Percentiles rank a stretch among this genome's conserved stretches.
Conservation (phyloP, 2,888 invertebrate species). For the Villa cingulata region DNA sequence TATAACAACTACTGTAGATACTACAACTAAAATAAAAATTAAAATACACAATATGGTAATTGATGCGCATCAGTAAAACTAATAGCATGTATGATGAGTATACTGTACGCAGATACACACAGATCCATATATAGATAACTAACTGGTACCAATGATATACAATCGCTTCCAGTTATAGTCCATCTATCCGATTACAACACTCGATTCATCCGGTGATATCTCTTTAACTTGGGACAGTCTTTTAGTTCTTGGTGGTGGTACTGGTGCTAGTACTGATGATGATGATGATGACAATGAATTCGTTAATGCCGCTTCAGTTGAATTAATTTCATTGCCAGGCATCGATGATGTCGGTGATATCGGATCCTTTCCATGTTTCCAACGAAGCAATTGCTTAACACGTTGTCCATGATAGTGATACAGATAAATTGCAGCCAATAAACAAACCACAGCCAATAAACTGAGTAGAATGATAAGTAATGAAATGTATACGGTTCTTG, state of each 20-base stretch:
- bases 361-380: constrained; percentile 25
- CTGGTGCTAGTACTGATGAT: constrained; percentile 13
- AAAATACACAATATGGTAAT: too few species aligned
- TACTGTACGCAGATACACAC: too few species aligned
- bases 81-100: too few species aligned
- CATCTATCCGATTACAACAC: constrained; percentile 13
- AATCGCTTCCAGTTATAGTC: neutral
- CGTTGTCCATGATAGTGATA: constrained; percentile 61
- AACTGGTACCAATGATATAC: too few species aligned
- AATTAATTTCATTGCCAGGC: neutral
- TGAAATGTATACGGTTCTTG: constrained; percentile 17
- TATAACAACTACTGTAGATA: too few species aligned
- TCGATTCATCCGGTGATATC: constrained; percentile 23
- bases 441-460: constrained; percentile 49
- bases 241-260: constrained; percentile 30
- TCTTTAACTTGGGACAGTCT: constrained; percentile 24
- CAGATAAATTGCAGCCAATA: constrained; percentile 54
- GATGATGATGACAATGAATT: neutral
- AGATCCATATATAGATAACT: too few species aligned
- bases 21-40: too few species aligned
- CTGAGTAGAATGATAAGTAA: constrained; percentile 47
- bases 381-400: constrained; percentile 48
- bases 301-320: neutral
- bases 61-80: too few species aligned
- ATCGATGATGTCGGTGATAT: neutral